Conservation (phyloP, 1,140 invertebrate species). For the Drosophila pachea region DNA sequence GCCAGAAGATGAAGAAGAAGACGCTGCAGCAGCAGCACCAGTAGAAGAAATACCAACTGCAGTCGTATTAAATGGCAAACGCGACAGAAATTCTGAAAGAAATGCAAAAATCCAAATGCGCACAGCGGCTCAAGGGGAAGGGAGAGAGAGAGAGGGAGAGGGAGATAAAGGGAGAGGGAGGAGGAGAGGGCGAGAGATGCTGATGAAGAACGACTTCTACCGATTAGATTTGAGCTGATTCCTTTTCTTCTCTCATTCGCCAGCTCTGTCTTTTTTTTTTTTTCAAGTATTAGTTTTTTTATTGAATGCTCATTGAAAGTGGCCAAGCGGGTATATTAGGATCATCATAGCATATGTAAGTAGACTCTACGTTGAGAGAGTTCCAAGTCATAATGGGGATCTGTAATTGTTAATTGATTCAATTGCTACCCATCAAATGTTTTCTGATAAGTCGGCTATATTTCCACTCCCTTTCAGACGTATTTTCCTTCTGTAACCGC, state of each 20-base stretch:
- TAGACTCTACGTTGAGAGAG: too few relatives aligned
- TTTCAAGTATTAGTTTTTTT: too few relatives aligned
- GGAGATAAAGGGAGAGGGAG: not conserved
- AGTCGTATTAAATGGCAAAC: conserved; percentile 42
- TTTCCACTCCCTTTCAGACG: too few relatives aligned
- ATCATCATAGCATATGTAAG: too few relatives aligned
- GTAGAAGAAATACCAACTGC: conserved; percentile 27
- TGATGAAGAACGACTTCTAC: conserved; percentile 30
- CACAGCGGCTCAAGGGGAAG: conserved; percentile 1
- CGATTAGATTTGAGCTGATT: conserved; percentile 37
- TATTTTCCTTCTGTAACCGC: too few relatives aligned
- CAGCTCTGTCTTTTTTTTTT: too few relatives aligned
- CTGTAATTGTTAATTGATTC: too few relatives aligned
- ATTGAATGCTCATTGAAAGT: too few relatives aligned
- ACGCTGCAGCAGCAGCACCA: not conserved
- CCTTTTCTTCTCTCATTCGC: not conserved
- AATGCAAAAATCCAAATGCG: conserved; percentile 18
- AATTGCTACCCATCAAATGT: too few relatives aligned
- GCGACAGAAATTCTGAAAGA: conserved; percentile 32
- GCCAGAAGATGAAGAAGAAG: conserved; percentile 17
- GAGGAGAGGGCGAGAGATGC: not conserved
- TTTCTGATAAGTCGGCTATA: too few relatives aligned
- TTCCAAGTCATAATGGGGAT: too few relatives aligned
- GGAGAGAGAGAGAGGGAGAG: not conserved
- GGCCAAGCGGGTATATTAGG: too few relatives aligned